Evolutionary conservation across 2,888 invertebrate genomes (phyloP).

Genomic region (Agelastica alni): DNA sequence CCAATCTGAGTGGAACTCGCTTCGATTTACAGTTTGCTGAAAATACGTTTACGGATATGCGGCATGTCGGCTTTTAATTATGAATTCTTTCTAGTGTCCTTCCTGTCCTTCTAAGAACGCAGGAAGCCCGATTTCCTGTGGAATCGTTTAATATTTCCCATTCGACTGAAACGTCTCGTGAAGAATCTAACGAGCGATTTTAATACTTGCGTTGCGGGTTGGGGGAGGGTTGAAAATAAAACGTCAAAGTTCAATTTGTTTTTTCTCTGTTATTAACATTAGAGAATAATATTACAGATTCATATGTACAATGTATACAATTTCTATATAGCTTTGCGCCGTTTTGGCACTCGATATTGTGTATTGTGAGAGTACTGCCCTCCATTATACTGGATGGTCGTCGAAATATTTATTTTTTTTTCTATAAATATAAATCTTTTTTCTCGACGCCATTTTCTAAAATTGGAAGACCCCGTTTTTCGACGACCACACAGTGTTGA

Average conservation of each 20-base stretch:
- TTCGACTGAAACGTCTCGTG: too few relatives aligned
- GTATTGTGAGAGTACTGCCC: conserved; percentile 46
- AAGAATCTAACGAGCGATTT: background rate
- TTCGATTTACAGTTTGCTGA: too few relatives aligned
- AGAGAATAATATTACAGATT: conserved; percentile 54
- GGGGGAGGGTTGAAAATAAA: conserved; percentile 33
- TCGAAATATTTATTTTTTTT: conserved; percentile 11
- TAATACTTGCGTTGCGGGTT: background rate
- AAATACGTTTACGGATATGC: too few relatives aligned
- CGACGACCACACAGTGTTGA: conserved; percentile 16
- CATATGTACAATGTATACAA: conserved; percentile 56
- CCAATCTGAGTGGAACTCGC: too few relatives aligned
- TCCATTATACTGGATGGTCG: conserved; percentile 29
- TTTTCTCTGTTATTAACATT: conserved; percentile 55
- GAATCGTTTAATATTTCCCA: conserved; percentile 13
- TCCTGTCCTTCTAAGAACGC: conserved; percentile 22
- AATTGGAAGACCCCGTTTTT: conserved; percentile 19
- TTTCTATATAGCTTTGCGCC: conserved; percentile 49
- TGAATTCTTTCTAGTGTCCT: conserved; percentile 16
- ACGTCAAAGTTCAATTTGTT: conserved; percentile 38
- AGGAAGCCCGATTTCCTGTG: conserved; percentile 20
- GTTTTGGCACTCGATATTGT: conserved; percentile 49
- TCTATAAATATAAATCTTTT: background rate
- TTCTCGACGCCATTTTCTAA: conserved; percentile 1
- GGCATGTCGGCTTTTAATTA: conserved; percentile 11